Conservation (phyloP, 2,797 vertebrate species). For the Menidia menidia region DNA sequence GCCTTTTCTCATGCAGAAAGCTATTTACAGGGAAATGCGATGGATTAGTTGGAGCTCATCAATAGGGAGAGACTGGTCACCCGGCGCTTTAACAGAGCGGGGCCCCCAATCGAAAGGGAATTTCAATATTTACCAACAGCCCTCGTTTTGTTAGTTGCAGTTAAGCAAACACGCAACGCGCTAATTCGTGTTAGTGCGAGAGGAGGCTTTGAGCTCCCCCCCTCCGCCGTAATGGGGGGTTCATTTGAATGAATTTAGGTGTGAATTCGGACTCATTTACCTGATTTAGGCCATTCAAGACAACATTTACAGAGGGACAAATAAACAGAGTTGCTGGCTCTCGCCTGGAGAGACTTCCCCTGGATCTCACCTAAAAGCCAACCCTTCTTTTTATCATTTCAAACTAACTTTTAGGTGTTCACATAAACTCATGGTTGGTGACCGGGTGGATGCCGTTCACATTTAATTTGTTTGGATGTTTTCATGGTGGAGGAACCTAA, state of each 20-base stretch:
- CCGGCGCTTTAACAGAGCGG: slow-evolving; percentile 75
- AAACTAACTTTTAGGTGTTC: no score
- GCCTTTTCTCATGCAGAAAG: slow-evolving; percentile 82
- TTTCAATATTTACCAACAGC: slow-evolving; percentile 84
- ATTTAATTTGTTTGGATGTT: no score
- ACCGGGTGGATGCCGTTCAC: no score
- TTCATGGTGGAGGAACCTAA: no score
- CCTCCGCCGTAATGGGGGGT: slow-evolving; percentile 19
- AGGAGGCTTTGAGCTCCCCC: slow-evolving; percentile 37
- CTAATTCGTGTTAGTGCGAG: slow-evolving; percentile 53
- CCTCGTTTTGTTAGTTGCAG: slow-evolving; percentile 77
- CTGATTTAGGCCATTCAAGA: slow-evolving; percentile 17
- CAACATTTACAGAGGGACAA: slow-evolving; percentile 33
- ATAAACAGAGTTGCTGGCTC: not conserved
- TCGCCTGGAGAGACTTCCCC: not conserved
- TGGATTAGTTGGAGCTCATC: slow-evolving; percentile 80
- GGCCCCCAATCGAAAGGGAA: slow-evolving; percentile 68
- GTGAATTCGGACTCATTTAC: slow-evolving; percentile 57
- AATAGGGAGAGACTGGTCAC: slow-evolving; percentile 72
- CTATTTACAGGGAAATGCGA: slow-evolving; percentile 86
- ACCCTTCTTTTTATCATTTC: no score
- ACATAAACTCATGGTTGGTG: no score
- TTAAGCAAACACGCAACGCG: slow-evolving; percentile 76
- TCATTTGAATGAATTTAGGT: slow-evolving; percentile 57
- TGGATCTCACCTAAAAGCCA: no score